Evolutionary conservation across 2,113 vertebrate genomes (phyloP).

Genomic region (Silurus asotus): DNA sequence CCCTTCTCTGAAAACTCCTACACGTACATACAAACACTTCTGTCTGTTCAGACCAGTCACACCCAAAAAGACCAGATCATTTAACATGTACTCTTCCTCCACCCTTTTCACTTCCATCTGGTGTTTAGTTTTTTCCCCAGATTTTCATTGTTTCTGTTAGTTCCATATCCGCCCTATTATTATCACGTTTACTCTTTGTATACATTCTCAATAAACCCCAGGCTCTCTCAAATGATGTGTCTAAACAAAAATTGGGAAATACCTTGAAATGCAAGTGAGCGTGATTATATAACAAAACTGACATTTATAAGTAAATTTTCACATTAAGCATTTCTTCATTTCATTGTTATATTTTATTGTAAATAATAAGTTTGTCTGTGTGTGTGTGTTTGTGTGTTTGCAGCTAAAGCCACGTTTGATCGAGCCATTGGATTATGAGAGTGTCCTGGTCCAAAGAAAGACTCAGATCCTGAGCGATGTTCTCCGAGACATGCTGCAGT

Average conservation of each 20-base stretch:
- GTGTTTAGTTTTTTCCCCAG: not conserved
- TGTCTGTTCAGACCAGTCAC: constrained; percentile 11
- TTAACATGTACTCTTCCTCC: not conserved
- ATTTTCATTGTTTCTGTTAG: not conserved
- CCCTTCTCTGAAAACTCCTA: constrained; percentile 8
- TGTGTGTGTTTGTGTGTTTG: constrained; percentile 44
- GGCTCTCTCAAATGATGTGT: too few relatives aligned
- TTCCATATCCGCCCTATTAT: not conserved
- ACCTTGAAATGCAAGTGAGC: not conserved
- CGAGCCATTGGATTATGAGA: constrained; percentile 97
- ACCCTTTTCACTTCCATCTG: constrained; percentile 14
- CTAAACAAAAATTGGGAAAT: not conserved
- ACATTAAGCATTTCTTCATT: not conserved
- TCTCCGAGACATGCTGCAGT: constrained; percentile 93
- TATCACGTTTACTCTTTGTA: not conserved
- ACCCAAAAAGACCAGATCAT: constrained; percentile 14
- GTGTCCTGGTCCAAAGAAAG: constrained; percentile 94
- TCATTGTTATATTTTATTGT: not conserved
- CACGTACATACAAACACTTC: not conserved
- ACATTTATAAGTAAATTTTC: not conserved
- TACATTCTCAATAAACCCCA: not conserved
- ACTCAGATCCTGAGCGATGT: constrained; percentile 96
- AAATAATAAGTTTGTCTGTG: constrained; percentile 5
- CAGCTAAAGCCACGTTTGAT: constrained; percentile 96
- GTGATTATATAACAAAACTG: not conserved